A percentile compares a stretch with the other conserved stretches of the same genome.
Evolutionary conservation across 1,140 invertebrate species (phyloP).

Genomic region (Mesaphorura yosii): DNA sequence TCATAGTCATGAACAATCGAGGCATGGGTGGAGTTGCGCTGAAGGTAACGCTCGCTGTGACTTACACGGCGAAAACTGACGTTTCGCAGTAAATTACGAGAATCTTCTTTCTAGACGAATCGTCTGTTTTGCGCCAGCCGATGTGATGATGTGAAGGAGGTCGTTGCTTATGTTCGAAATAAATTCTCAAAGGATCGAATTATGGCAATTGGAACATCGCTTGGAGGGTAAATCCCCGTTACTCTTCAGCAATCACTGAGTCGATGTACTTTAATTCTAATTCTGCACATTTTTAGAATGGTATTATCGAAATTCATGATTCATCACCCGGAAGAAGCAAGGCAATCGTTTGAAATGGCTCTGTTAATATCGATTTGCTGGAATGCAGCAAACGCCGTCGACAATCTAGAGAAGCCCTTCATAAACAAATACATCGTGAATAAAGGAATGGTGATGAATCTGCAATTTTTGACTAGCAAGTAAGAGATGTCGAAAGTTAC

Average conservation of each 20-base stretch:
- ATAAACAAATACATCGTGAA: conserved; percentile 25
- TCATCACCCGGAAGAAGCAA: conserved; percentile 16
- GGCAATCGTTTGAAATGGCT: conserved; percentile 12
- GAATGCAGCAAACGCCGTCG: conserved; percentile 19
- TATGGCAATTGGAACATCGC: conserved; percentile 40
- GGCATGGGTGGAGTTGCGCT: conserved; percentile 58
- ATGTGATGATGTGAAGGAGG: conserved; percentile 64
- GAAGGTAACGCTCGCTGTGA: conserved; percentile 43
- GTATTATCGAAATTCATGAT: conserved; percentile 16
- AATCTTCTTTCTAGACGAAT: conserved; percentile 46
- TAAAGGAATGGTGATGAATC: conserved; percentile 17
- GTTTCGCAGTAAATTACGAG: not conserved
- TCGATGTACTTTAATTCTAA: not conserved
- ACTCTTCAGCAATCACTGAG: not conserved
- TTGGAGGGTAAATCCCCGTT: conserved; percentile 34
- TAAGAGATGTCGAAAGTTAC: not conserved
- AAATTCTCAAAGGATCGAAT: conserved; percentile 52
- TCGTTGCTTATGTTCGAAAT: conserved; percentile 55
- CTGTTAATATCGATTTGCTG: conserved; percentile 26
- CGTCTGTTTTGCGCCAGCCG: conserved; percentile 71
- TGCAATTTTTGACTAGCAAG: conserved; percentile 18
- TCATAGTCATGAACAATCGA: conserved; percentile 68
- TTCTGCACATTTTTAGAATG: conserved; percentile 10
- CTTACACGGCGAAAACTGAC: not conserved
- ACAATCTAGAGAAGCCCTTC: conserved; percentile 15